Base-by-base conservation (phyloP, 2,797 vertebrate species). In the Rhynchotus rufescens region DNA sequence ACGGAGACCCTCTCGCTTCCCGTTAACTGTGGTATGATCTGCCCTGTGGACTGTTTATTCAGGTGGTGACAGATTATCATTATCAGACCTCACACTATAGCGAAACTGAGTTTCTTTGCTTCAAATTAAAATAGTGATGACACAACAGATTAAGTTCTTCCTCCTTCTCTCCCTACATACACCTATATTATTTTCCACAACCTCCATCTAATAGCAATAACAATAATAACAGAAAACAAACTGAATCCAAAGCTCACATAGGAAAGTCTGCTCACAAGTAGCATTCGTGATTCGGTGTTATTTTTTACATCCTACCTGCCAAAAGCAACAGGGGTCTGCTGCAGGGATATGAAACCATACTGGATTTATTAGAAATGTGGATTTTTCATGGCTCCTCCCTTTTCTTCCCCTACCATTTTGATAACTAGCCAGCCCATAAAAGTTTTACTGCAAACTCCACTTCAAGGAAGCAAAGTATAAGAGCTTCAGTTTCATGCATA, bases 101-200 rank as follows among this genome's bases (percentile, higher is more conserved):
- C 90, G 88, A 54, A 5, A 82, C n/a, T 11, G 59, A 84, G 51
- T 72, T 89, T 93, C 92, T 96, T 19, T 20, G 66, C 47, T 97
- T 93, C 95, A 94, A 92, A 89, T 97, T 95, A 92, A 90, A 90
- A 93, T 88, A 79, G 76, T 84, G 94, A 95, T 97, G 96, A 96
- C 91, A 95, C 7, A 6, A 93, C 87, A 97, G 90, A 96, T 97
- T 95, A 97, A 95, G 94, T 96, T 95, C 90, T 97, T 96, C 90
- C 91, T 95, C 25, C 88, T 93, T 94, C 91, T 88, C 76, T 76
- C 69, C 49, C 66, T 89, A 23, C 47, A 12, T 0, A 16, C 81
- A 88, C 38, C 72, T 77, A 81, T 94, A 81, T 56, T 92, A 81
- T 91, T 84, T 90, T 91, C 86, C 47, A 94, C 94, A 94, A 78